Percentiles rank a stretch among this genome's conserved stretches.
Conservation (phyloP, 2,113 vertebrate genomes). For the Pandion haliaetus region DNA sequence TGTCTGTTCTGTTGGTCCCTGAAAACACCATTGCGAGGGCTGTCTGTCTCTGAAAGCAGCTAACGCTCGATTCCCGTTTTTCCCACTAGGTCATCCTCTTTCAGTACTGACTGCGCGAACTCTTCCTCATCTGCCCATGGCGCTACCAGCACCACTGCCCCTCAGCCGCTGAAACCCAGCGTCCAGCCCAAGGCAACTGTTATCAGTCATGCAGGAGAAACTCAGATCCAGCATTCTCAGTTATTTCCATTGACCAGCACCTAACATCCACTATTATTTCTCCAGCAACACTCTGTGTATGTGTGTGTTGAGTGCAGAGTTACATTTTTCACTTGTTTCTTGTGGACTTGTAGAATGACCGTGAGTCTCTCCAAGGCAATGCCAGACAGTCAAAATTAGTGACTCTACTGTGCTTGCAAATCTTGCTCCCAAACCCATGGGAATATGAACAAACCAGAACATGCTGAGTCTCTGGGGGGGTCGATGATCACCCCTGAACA, state of each 20-base stretch:
- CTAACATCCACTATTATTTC: neutral
- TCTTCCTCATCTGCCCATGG: constrained; percentile 82
- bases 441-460: neutral
- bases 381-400: neutral
- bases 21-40: rapidly evolving
- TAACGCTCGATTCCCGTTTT: neutral
- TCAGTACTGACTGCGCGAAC: constrained; percentile 86
- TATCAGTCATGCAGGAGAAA: neutral
- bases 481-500: neutral
- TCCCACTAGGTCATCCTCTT: constrained; percentile 90
- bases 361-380: constrained; percentile 35
- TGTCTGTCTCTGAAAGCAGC: neutral
- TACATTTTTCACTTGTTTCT: constrained; percentile 52
- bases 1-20: neutral
- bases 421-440: constrained; percentile 14
- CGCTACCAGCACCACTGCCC: constrained; percentile 82
- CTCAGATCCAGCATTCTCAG: constrained; percentile 17
- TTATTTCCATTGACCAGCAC: constrained; percentile 2
- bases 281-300: constrained; percentile 48
- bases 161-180: constrained; percentile 79
- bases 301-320: constrained; percentile 39
- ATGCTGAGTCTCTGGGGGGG: neutral
- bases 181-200: constrained; percentile 16
- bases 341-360: constrained; percentile 48
- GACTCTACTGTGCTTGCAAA: constrained; percentile 32